Base-by-base conservation (phyloP, 1,140 invertebrate species). In the Drosophila parvula region DNA sequence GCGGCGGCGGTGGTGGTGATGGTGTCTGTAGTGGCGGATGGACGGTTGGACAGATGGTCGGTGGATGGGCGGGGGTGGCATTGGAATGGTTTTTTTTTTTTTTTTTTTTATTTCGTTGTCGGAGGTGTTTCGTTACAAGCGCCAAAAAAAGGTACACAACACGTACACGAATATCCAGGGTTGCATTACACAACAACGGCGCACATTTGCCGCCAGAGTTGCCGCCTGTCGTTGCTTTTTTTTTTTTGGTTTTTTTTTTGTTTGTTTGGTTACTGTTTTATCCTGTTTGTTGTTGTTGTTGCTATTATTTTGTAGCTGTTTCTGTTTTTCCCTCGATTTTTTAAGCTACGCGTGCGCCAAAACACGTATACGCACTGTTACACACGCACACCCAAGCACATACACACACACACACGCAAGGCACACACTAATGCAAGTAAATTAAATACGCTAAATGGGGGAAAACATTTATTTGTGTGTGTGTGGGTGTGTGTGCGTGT, bases 131-230 rank as follows among this genome's bases (percentile, higher is more conserved):
- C 70, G 74, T 79, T 89, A 84, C 74, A 84, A 90, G 88, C 82
- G 90, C 90, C 85, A 91, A 90, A 90, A 79, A 77, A 77, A 77
- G 75, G 83, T 82, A 79, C 82, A 89, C 83, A 88, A 89, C 83
- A 88, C 84, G 90, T 90, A 90, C 90, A 91, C 90, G 90, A 91
- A 91, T 55, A 91, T 91, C 90, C 90, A 91, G 90, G 90, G 90
- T 91, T 91, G 90, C 90, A 91, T 91, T 81, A 91, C 89, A 91
- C 89, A 91, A 91, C 90, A 91, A 55, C 81, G 90, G 75, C 86
- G 75, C 77, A 84, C 79, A 77, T 84, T 88, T 79, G 65, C 71
- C 73, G 78, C 59, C 78, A 67, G 53, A 75, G 79, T 73, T 68
- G 50, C 64, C 45, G 40, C 62, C 61, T 58, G 40, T 56, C 50